phyloP scores from a whole-genome alignment of 2,888 invertebrate genomes.

The Dynastes tityus region DNA sequence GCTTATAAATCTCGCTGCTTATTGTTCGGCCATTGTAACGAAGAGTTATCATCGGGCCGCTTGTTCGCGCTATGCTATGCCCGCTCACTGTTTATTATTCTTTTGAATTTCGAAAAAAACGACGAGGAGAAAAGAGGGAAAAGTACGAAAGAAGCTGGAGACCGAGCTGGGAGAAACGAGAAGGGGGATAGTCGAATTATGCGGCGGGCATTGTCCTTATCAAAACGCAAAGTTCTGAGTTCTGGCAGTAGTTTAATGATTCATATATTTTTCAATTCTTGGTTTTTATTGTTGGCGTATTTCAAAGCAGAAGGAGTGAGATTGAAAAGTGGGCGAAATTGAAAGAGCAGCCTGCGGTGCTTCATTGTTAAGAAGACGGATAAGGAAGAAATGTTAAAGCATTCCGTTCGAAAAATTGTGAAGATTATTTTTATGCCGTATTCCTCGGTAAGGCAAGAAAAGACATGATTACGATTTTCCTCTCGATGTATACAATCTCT shows the following conservation, averaged over 20 bases:
- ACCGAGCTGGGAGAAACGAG: not conserved
- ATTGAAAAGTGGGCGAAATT: slow-evolving; percentile 20
- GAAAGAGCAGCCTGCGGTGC: slow-evolving; percentile 4
- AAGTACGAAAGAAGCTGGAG: not conserved
- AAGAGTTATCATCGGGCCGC: slow-evolving; percentile 29
- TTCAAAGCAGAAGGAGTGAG: slow-evolving; percentile 13
- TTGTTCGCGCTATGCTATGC: not conserved
- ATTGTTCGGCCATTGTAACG: slow-evolving; percentile 46
- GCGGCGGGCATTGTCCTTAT: slow-evolving; percentile 36
- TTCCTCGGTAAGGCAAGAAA: not conserved
- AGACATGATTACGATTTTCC: too few relatives aligned
- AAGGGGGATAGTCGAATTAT: slow-evolving; percentile 37
- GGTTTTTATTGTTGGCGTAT: slow-evolving; percentile 38
- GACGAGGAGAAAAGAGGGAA: slow-evolving; percentile 11
- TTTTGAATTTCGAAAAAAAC: slow-evolving; percentile 41
- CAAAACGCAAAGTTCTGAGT: slow-evolving; percentile 44
- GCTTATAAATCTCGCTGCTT: slow-evolving; percentile 47
- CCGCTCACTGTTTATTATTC: slow-evolving; percentile 42
- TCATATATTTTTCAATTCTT: slow-evolving; percentile 44
- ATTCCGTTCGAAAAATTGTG: not conserved
- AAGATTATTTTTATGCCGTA: not conserved
- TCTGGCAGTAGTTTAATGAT: slow-evolving; percentile 44
- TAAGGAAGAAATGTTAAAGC: slow-evolving; percentile 6
- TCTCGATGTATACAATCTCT: too few relatives aligned
- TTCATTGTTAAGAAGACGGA: slow-evolving; percentile 21